Evolutionary conservation across 2,113 vertebrate species (phyloP).

Genomic region (Bostrychus sinensis): DNA sequence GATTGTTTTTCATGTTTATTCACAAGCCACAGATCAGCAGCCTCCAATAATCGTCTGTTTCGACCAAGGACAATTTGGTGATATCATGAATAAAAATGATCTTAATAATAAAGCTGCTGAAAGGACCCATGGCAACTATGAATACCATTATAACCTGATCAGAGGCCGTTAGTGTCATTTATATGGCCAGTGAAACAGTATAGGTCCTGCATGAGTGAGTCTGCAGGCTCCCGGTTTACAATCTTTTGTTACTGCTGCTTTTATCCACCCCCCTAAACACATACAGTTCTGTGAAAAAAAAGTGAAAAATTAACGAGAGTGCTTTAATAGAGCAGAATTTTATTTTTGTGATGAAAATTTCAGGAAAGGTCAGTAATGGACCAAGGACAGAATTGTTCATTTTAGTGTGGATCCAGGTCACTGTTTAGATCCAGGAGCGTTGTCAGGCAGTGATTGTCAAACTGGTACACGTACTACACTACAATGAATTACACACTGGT

Average conservation of each 20-base stretch:
- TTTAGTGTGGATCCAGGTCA: too few relatives aligned
- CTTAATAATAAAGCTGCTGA: conserved; percentile 74
- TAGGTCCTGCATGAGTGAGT: conserved; percentile 44
- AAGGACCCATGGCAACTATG: conserved; percentile 78
- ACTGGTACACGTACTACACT: too few relatives aligned
- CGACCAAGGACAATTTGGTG: conserved; percentile 83
- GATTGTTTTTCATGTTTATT: conserved; percentile 85
- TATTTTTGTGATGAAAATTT: too few relatives aligned
- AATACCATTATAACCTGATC: conserved; percentile 80
- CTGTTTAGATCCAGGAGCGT: too few relatives aligned
- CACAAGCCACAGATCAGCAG: conserved; percentile 78
- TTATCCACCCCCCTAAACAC: conserved; percentile 38
- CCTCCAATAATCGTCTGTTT: conserved; percentile 72
- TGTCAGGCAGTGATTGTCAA: too few relatives aligned
- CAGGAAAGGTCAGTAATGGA: too few relatives aligned
- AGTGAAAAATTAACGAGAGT: too few relatives aligned
- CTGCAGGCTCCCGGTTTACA: conserved; percentile 49
- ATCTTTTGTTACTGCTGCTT: conserved; percentile 41
- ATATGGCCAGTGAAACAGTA: conserved; percentile 59
- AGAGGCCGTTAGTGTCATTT: conserved; percentile 71
- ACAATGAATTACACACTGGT: too few relatives aligned
- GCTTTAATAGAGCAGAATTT: too few relatives aligned
- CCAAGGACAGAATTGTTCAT: too few relatives aligned
- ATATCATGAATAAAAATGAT: conserved; percentile 84
- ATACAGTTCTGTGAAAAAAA: too few relatives aligned